Evolutionary conservation across 2,888 invertebrate genomes (phyloP).

Genomic region (Nowickia ferox): DNA sequence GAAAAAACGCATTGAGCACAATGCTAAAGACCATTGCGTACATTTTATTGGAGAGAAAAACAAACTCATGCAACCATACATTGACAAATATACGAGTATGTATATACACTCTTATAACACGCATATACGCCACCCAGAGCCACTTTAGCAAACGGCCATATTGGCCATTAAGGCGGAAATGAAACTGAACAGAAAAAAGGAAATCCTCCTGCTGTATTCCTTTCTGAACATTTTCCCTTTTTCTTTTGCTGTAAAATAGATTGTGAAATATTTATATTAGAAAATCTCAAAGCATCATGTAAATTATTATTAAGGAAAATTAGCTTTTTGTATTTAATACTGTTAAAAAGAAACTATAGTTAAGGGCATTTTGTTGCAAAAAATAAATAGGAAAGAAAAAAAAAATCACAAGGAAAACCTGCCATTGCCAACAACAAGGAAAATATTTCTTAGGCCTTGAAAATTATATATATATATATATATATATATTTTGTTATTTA

Average conservation of each 20-base stretch:
- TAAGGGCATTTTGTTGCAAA: slow-evolving; percentile 58
- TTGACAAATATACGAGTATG: not conserved
- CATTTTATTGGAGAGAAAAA: slow-evolving; percentile 37
- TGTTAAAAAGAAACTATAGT: slow-evolving; percentile 12
- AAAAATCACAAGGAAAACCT: not conserved
- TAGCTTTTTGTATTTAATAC: slow-evolving; percentile 11
- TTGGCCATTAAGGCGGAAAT: slow-evolving; percentile 63
- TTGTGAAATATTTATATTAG: slow-evolving; percentile 28
- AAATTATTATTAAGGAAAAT: slow-evolving; percentile 50
- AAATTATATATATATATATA: slow-evolving; percentile 12
- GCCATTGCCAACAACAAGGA: slow-evolving; percentile 18
- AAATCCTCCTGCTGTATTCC: slow-evolving; percentile 50
- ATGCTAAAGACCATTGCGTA: slow-evolving; percentile 50
- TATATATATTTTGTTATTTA: slow-evolving; percentile 36
- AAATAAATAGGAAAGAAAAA: not conserved
- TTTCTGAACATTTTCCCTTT: slow-evolving; percentile 3
- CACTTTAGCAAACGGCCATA: slow-evolving; percentile 24
- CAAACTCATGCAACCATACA: slow-evolving; percentile 13
- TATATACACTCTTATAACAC: not conserved
- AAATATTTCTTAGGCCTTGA: slow-evolving; percentile 56
- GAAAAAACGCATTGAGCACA: slow-evolving; percentile 5
- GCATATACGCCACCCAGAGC: not conserved
- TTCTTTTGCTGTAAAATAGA: not conserved
- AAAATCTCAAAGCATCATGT: slow-evolving; percentile 32
- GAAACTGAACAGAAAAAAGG: slow-evolving; percentile 60